Percentiles rank a stretch among this genome's conserved stretches.
phyloP scores from a whole-genome alignment of 2,113 vertebrate genomes.

The Calidris pygmaea region DNA sequence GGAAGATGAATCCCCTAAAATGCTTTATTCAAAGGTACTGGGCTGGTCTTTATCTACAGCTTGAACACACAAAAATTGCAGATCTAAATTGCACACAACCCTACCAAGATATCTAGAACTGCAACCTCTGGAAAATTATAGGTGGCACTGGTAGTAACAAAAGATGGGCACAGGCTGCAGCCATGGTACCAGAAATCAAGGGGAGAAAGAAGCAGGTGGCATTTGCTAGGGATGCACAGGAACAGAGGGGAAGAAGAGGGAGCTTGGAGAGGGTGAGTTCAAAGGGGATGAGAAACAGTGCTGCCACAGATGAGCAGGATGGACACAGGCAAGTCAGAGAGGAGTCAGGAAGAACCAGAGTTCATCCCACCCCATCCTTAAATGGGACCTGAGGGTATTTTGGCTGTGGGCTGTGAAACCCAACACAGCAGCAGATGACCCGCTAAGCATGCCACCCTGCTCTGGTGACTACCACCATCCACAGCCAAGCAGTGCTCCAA shows the following conservation, averaged over 20 bases:
- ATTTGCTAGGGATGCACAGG: neutral
- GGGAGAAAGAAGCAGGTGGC: neutral
- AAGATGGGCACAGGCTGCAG: neutral
- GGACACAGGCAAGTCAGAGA: neutral
- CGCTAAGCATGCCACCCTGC: neutral
- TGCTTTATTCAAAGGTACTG: neutral
- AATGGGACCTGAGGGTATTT: neutral
- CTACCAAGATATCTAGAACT: neutral
- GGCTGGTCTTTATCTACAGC: neutral
- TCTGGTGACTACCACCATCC: neutral
- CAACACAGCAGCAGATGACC: neutral
- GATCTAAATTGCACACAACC: neutral
- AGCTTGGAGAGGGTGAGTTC: neutral
- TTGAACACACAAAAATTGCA: neutral
- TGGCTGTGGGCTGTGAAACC: neutral
- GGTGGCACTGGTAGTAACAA: neutral
- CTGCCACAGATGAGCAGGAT: neutral
- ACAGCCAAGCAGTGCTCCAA: neutral
- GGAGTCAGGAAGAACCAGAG: neutral
- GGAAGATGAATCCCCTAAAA: neutral
- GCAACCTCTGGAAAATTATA: neutral
- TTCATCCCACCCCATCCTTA: neutral
- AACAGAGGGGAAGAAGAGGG: neutral
- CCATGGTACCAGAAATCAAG: fast-evolving
- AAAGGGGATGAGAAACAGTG: neutral